phyloP scores from a whole-genome alignment of 1,140 invertebrate species.

The Hyles euphorbiae region DNA sequence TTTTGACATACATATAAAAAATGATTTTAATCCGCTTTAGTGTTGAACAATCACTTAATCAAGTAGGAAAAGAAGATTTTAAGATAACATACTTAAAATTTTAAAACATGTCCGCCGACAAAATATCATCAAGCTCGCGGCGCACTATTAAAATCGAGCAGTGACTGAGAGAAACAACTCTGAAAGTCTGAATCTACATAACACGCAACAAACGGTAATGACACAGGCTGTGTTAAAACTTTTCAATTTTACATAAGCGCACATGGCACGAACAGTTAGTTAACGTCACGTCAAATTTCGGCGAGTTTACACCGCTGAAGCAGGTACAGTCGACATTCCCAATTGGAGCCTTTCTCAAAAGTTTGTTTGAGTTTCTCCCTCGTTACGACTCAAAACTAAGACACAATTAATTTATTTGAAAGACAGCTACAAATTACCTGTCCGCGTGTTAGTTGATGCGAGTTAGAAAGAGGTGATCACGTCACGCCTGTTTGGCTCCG shows the following conservation, averaged over 20 bases:
- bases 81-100: no score
- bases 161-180: no score
- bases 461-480: constrained; percentile 52
- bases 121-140: no score
- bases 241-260: constrained; percentile 22
- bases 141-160: no score
- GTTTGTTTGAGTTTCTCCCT: constrained; percentile 49
- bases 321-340: constrained; percentile 31
- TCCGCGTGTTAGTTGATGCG: constrained; percentile 48
- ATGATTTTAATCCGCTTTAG: not conserved
- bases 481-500: constrained; percentile 30
- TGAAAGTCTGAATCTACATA: not conserved
- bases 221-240: constrained; percentile 14
- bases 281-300: constrained; percentile 31
- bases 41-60: not conserved
- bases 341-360: constrained; percentile 49
- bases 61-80: no score
- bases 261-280: constrained; percentile 21
- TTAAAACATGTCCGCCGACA: no score
- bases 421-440: constrained; percentile 65
- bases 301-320: constrained; percentile 37
- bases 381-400: constrained; percentile 55
- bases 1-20: not conserved
- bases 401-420: constrained; percentile 68
- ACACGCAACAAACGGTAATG: not conserved